phyloP scores from a whole-genome alignment of 2,113 vertebrate genomes.

The Ondatra zibethicus region DNA sequence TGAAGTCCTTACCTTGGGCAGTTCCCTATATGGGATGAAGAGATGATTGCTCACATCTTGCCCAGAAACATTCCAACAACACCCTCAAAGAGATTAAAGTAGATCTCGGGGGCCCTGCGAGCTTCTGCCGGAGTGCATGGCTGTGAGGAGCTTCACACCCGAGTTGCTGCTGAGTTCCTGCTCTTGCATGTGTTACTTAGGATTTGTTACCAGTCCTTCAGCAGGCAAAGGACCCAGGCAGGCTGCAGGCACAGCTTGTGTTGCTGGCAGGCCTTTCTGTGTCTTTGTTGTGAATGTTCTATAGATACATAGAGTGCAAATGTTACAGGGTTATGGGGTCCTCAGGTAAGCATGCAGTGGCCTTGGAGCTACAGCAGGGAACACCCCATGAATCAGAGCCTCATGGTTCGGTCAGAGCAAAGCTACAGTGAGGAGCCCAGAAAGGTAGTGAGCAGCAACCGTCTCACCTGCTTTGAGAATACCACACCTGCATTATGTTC shows the following conservation, averaged over 20 bases:
- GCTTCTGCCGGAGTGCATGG: background rate
- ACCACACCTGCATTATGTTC: background rate
- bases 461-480: background rate
- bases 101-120: accelerated
- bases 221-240: background rate
- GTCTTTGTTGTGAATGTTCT: background rate
- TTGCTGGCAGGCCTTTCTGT: background rate
- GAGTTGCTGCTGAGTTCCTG: background rate
- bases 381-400: background rate
- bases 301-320: background rate
- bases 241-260: background rate
- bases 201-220: background rate
- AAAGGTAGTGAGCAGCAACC: background rate
- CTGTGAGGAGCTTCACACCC: too few relatives aligned
- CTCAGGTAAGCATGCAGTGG: background rate
- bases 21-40: background rate
- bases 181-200: background rate
- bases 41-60: background rate
- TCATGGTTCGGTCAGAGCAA: background rate
- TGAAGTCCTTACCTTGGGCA: background rate
- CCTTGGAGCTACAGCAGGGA: background rate
- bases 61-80: background rate
- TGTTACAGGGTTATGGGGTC: background rate
- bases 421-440: background rate
- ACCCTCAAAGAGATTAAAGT: background rate